Percentiles rank a stretch among this genome's conserved stretches.
These are phyloP conservation scores for Brachymystax lenok DNA, from an alignment of 2,797 vertebrate species.

Conservation along the genomic window DNA sequence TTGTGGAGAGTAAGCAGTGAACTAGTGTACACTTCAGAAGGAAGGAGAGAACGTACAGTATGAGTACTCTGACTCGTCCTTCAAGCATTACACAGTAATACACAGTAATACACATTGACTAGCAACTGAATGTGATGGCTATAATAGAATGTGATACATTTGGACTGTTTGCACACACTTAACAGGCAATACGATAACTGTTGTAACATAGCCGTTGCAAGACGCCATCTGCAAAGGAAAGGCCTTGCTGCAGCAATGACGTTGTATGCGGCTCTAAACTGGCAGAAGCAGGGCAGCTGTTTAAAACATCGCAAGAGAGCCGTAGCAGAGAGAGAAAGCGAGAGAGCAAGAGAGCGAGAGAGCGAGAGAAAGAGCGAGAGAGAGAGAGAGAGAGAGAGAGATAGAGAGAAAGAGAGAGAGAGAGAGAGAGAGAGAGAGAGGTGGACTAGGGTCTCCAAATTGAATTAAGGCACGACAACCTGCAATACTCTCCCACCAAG, in stretches of 20 bases:
- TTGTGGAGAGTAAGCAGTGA: neutral
- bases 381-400: constrained; percentile 1
- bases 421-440: constrained; percentile 25
- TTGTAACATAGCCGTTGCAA: too few relatives aligned
- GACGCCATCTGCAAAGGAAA: too few relatives aligned
- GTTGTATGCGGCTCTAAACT: too few relatives aligned
- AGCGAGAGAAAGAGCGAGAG: neutral
- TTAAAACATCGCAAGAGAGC: constrained; percentile 27
- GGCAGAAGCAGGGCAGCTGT: constrained; percentile 15
- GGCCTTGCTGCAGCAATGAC: too few relatives aligned
- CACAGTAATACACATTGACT: neutral
- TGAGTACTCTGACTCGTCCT: neutral
- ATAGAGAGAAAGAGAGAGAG: constrained; percentile 13
- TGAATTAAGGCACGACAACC: constrained; percentile 42
- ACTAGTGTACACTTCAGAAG: neutral
- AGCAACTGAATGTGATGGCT: neutral
- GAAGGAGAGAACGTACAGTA: neutral
- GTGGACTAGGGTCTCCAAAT: constrained; percentile 43
- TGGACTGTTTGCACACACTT: too few relatives aligned
- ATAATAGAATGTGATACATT: too few relatives aligned
- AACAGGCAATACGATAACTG: too few relatives aligned
- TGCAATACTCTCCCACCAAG: constrained; percentile 64
- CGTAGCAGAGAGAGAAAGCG: constrained; percentile 4
- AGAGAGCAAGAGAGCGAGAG: neutral
- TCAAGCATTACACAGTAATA: neutral